Conservation (phyloP, 2,888 invertebrate genomes). For the Synergus itoensis region DNA sequence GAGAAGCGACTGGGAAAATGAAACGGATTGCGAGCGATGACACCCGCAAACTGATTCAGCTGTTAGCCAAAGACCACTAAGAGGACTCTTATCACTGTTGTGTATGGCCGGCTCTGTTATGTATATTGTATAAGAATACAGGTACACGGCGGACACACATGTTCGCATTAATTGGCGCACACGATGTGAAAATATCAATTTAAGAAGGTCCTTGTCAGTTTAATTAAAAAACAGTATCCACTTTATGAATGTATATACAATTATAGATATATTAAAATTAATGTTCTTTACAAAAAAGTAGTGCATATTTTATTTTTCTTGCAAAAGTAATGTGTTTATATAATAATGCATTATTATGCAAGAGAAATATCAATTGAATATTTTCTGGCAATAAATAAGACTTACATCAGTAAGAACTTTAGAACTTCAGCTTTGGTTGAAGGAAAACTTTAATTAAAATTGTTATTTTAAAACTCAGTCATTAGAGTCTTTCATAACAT, state of each 20-base stretch:
- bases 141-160: not conserved
- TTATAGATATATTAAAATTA: too few relatives aligned
- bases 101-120: not conserved
- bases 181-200: not conserved
- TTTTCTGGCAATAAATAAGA: not conserved
- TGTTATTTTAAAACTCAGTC: not conserved
- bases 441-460: not conserved
- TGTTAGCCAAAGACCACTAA: constrained; percentile 67
- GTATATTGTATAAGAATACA: not conserved
- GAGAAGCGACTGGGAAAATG: not conserved
- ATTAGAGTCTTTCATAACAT: not conserved
- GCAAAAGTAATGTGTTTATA: too few relatives aligned
- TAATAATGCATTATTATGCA: not conserved
- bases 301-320: too few relatives aligned
- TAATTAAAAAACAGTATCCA: not conserved
- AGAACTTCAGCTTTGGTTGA: not conserved
- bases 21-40: constrained; percentile 56
- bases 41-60: constrained; percentile 64
- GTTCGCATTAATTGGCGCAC: not conserved
- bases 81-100: constrained; percentile 58
- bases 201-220: not conserved
- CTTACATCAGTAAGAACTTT: not conserved
- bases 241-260: too few relatives aligned
- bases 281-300: too few relatives aligned
- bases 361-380: not conserved